phyloP scores from a whole-genome alignment of 2,888 invertebrate species.

The Napeogenes inachia region DNA sequence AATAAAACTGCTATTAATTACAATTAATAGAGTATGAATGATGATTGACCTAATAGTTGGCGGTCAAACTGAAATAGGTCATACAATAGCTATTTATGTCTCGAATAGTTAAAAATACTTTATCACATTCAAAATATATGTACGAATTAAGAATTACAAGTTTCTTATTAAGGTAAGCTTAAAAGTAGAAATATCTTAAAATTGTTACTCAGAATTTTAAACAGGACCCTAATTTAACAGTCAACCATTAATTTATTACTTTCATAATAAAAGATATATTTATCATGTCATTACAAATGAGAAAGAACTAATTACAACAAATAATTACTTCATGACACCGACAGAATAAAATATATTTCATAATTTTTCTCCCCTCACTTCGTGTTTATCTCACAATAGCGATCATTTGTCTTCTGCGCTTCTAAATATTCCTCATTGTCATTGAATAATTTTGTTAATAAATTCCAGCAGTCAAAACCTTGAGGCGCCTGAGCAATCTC shows the following conservation, averaged over 20 bases:
- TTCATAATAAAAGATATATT: not conserved
- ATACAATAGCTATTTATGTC: too few species aligned
- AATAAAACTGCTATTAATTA: slow-evolving; percentile 56
- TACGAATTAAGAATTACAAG: too few species aligned
- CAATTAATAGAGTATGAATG: slow-evolving; percentile 58
- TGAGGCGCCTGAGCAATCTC: slow-evolving; percentile 47
- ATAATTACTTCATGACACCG: slow-evolving; percentile 13
- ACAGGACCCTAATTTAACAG: too few species aligned
- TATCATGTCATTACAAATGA: slow-evolving; percentile 4
- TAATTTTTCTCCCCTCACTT: slow-evolving; percentile 47
- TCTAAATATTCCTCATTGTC: slow-evolving; percentile 70
- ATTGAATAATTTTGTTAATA: slow-evolving; percentile 72
- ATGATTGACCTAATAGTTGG: slow-evolving; percentile 41
- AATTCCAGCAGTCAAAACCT: slow-evolving; percentile 65
- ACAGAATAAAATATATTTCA: slow-evolving; percentile 22
- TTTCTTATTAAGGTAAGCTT: too few species aligned
- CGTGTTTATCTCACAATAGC: slow-evolving; percentile 64
- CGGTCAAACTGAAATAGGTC: not conserved
- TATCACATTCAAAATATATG: too few species aligned
- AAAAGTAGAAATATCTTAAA: too few species aligned
- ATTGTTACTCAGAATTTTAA: too few species aligned
- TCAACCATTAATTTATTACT: too few species aligned
- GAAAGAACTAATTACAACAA: slow-evolving; percentile 11
- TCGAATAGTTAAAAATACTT: too few species aligned
- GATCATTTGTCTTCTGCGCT: slow-evolving; percentile 66